phyloP scores from a whole-genome alignment of 92 coral and sea anemone genomes.

The Epizoanthus stellaris region DNA sequence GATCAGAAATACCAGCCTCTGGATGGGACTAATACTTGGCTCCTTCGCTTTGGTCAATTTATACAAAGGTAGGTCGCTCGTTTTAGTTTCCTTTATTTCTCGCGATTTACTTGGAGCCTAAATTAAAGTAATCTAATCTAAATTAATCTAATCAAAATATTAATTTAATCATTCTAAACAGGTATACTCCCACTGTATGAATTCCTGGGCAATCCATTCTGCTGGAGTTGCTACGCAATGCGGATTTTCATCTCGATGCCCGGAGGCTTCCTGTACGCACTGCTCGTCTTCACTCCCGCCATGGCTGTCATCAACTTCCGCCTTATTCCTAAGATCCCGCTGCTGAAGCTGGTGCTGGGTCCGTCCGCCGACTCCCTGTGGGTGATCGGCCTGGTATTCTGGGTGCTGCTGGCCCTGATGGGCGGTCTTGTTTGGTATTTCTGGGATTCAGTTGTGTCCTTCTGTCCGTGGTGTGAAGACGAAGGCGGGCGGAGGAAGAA shows the following conservation, averaged over 20 bases:
- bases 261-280: conserved; percentile 65
- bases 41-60: conserved; percentile 71
- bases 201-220: conserved; percentile 91
- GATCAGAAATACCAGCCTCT: conserved; percentile 62
- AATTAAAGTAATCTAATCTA: too few relatives aligned
- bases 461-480: conserved; percentile 87
- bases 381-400: conserved; percentile 80
- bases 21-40: conserved; percentile 82
- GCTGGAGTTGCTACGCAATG: conserved; percentile 88
- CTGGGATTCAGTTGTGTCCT: conserved; percentile 67
- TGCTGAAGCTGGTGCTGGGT: conserved; percentile 52
- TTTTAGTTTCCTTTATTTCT: too few relatives aligned
- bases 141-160: too few relatives aligned
- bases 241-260: conserved; percentile 77
- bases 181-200: conserved; percentile 83
- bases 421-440: conserved; percentile 62
- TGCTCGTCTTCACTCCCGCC: conserved; percentile 75
- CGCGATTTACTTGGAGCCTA: too few relatives aligned
- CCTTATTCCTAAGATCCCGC: conserved; percentile 67
- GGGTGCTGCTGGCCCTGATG: conserved; percentile 62
- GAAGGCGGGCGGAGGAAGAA: conserved; percentile 56
- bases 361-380: conserved; percentile 77
- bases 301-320: conserved; percentile 83
- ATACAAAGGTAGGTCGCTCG: conserved; percentile 71
- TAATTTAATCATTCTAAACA: conserved; percentile 10